phyloP scores from a whole-genome alignment of 2,113 vertebrate genomes.

The Poeciliopsis prolifica region DNA sequence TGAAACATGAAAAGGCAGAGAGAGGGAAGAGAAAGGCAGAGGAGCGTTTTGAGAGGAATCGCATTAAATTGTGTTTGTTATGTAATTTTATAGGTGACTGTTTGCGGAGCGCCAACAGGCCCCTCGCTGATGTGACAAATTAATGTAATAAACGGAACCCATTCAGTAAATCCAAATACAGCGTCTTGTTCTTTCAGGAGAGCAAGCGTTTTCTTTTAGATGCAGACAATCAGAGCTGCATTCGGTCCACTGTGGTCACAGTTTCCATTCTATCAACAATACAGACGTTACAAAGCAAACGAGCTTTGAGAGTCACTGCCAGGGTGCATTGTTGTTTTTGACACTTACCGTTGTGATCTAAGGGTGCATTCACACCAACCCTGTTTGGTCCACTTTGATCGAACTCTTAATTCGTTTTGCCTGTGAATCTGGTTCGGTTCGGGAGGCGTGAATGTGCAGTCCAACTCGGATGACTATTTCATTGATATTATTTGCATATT shows the following conservation, averaged over 20 bases:
- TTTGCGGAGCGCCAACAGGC: slow-evolving; percentile 22
- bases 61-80: slow-evolving; percentile 46
- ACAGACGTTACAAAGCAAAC: background rate
- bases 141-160: slow-evolving; percentile 28
- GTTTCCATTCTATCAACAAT: background rate
- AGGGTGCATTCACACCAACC: too few species aligned
- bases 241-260: background rate
- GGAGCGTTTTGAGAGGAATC: slow-evolving; percentile 43
- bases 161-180: slow-evolving; percentile 26
- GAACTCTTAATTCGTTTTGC: too few species aligned
- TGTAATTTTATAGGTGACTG: slow-evolving; percentile 39
- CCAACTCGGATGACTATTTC: too few species aligned
- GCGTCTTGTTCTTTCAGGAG: slow-evolving; percentile 2
- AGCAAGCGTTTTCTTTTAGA: background rate
- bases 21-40: slow-evolving; percentile 29
- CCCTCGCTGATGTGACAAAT: slow-evolving; percentile 42
- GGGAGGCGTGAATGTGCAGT: too few species aligned
- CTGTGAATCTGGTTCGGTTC: too few species aligned
- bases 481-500: too few species aligned
- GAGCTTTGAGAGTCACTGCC: background rate
- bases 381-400: too few species aligned
- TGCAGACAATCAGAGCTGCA: background rate
- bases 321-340: background rate
- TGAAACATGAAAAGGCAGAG: slow-evolving; percentile 43
- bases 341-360: too few species aligned